phyloP scores from a whole-genome alignment of 2,888 invertebrate genomes.

The Eumerus sabulonum region DNA sequence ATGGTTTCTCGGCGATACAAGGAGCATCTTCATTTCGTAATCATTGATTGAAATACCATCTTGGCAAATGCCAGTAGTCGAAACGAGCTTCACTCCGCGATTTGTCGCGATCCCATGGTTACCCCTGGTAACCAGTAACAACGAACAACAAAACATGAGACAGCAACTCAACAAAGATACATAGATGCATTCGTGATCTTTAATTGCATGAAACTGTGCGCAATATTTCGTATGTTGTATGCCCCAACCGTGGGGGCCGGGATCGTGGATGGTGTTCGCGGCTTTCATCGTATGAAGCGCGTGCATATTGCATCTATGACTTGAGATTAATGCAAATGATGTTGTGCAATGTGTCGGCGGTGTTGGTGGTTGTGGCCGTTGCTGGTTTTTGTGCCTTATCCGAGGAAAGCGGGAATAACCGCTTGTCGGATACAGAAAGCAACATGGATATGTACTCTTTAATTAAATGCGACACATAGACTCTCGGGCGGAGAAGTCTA shows the following conservation, averaged over 20 bases:
- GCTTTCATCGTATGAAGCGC: conserved; percentile 25
- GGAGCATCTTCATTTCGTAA: conserved; percentile 50
- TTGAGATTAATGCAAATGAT: conserved; percentile 47
- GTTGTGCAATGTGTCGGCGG: conserved; percentile 24
- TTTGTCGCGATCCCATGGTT: conserved; percentile 14
- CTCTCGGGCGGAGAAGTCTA: neutral
- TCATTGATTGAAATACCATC: conserved; percentile 17
- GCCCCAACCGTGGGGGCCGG: conserved; percentile 4
- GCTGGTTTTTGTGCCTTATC: conserved; percentile 14
- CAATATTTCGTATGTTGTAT: conserved; percentile 27
- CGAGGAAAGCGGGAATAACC: conserved; percentile 8
- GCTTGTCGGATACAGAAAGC: neutral
- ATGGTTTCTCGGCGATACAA: neutral
- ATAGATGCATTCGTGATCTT: conserved; percentile 49
- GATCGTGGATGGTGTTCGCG: conserved; percentile 21
- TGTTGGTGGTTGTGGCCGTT: conserved; percentile 8
- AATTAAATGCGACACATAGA: conserved; percentile 38
- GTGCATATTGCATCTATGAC: conserved; percentile 45
- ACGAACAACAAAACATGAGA: neutral
- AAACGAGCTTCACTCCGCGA: conserved; percentile 13
- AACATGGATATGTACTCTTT: conserved; percentile 25
- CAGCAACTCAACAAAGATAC: neutral
- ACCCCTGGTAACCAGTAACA: conserved; percentile 3
- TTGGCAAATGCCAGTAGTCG: conserved; percentile 30
- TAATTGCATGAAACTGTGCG: conserved; percentile 33